A percentile compares a stretch with the other conserved stretches of the same genome.
Conservation (phyloP, 2,888 invertebrate genomes). For the Cepaea hortensis region DNA sequence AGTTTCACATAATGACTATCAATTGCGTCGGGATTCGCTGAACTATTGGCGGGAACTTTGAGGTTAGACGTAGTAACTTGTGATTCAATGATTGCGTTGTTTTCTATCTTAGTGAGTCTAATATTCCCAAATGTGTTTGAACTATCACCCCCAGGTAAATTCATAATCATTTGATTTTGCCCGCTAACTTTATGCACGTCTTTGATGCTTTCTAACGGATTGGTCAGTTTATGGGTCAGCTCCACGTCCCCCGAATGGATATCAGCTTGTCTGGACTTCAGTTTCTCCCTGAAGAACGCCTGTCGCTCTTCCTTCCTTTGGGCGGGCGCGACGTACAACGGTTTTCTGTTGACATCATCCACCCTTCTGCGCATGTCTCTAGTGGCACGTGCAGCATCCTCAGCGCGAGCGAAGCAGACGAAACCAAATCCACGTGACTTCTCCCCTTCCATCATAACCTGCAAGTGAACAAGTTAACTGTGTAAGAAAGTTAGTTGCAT, state of each 20-base stretch:
- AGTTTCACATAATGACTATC: background rate
- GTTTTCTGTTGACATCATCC: conserved; percentile 39
- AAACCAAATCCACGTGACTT: conserved; percentile 46
- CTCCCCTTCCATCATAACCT: conserved; percentile 49
- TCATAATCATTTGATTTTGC: background rate
- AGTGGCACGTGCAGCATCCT: conserved; percentile 44
- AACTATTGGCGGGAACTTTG: background rate
- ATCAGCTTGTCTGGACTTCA: conserved; percentile 35
- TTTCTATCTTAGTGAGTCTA: background rate
- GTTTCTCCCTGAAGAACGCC: conserved; percentile 46
- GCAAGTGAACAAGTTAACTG: too few relatives aligned
- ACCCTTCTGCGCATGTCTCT: conserved; percentile 46
- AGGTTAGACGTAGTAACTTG: background rate
- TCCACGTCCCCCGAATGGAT: conserved; percentile 18
- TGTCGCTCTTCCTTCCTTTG: conserved; percentile 48
- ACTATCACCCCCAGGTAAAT: conserved; percentile 25
- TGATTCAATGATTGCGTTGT: background rate
- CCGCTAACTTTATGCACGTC: background rate
- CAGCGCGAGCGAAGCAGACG: conserved; percentile 44
- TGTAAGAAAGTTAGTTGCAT: too few relatives aligned
- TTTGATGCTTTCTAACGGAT: background rate
- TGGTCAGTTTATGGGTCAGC: conserved; percentile 6
- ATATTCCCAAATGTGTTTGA: background rate
- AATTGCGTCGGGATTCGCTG: background rate
- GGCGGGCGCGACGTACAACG: conserved; percentile 43